A percentile compares a stretch with the other conserved stretches of the same genome.
Conservation (phyloP, 2,888 invertebrate genomes). For the Diarsia mendica region DNA sequence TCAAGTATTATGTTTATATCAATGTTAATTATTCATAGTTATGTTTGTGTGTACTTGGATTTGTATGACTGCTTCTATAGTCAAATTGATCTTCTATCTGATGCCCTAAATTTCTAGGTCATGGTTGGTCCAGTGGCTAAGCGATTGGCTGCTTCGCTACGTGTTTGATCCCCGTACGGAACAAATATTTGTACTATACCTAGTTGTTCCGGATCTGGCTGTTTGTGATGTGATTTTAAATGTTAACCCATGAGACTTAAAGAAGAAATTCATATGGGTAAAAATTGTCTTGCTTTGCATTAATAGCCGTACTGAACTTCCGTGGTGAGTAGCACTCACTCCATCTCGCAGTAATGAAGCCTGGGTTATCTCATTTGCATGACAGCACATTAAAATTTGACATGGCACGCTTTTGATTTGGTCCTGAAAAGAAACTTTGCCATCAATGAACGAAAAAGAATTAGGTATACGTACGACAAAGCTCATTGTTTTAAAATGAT, state of each 20-base stretch:
- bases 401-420: background rate
- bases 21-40: conserved; percentile 59
- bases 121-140: background rate
- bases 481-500: too few species aligned
- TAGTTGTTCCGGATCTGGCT: too few species aligned
- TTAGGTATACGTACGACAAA: background rate
- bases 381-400: background rate
- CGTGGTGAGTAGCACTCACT: background rate
- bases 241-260: too few species aligned
- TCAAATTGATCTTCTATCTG: background rate
- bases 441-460: background rate
- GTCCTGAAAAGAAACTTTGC: background rate
- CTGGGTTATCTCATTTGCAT: background rate
- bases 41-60: conserved; percentile 4
- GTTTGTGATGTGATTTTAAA: too few species aligned
- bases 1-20: conserved; percentile 57
- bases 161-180: too few species aligned
- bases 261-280: too few species aligned
- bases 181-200: too few species aligned
- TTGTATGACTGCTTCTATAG: conserved; percentile 5
- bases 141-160: too few species aligned
- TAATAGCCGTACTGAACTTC: too few species aligned
- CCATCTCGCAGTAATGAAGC: background rate
- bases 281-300: too few species aligned
- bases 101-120: background rate